phyloP scores from a whole-genome alignment of 2,888 invertebrate species.

The Aspidiotus rigidus region DNA sequence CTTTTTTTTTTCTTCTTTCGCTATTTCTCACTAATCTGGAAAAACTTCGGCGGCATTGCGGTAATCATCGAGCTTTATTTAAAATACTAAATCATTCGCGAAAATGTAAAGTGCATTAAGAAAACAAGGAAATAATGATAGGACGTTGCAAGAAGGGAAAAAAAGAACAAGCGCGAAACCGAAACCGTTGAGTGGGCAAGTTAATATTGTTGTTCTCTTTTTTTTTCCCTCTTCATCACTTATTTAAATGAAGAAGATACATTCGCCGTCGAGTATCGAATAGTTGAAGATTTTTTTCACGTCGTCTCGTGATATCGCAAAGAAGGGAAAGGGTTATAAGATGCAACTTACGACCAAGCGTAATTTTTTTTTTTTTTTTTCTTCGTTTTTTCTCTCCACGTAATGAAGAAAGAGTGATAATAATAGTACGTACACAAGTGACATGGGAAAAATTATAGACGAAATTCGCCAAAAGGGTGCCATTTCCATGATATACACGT shows the following conservation, averaged over 20 bases:
- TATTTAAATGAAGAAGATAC: neutral
- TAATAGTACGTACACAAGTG: neutral
- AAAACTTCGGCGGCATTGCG: conserved; percentile 26
- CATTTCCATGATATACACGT: no score
- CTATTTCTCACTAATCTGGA: conserved; percentile 20
- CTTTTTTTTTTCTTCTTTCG: conserved; percentile 16
- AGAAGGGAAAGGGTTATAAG: neutral
- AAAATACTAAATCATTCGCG: conserved; percentile 31
- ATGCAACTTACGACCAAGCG: no score
- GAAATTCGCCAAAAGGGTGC: neutral
- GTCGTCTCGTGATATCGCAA: neutral
- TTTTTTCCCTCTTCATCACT: conserved; percentile 11
- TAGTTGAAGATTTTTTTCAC: conserved; percentile 2
- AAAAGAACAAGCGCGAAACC: neutral
- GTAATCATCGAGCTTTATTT: conserved; percentile 32
- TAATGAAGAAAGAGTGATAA: neutral
- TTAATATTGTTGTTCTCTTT: neutral
- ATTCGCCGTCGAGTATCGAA: neutral
- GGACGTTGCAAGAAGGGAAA: neutral
- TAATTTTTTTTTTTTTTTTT: no score
- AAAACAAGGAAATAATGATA: conserved; percentile 30
- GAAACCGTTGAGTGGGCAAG: neutral
- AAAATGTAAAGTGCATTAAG: conserved; percentile 33
- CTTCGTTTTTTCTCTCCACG: no score
- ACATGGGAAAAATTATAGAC: neutral